phyloP scores from a whole-genome alignment of 2,888 invertebrate species.

The Eretmocerus hayati region DNA sequence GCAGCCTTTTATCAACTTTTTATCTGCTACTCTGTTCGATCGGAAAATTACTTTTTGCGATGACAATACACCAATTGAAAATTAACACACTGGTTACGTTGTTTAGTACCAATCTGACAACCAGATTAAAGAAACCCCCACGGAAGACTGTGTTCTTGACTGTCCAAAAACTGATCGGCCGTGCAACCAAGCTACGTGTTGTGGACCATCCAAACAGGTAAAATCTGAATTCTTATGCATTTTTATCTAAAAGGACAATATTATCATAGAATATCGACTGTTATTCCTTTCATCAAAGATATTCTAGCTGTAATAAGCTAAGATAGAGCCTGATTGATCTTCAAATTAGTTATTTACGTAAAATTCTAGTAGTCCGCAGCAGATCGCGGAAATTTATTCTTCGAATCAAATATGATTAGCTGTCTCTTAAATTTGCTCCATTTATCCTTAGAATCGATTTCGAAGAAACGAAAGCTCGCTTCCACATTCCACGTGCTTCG shows the following conservation, averaged over 20 bases:
- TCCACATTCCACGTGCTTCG: slow-evolving; percentile 32
- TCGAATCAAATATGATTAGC: not conserved
- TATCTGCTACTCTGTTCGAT: no score
- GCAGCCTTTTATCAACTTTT: no score
- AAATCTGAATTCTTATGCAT: slow-evolving; percentile 12
- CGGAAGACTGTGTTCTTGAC: slow-evolving; percentile 73
- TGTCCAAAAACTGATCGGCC: slow-evolving; percentile 78
- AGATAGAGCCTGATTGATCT: not conserved
- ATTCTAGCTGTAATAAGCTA: not conserved
- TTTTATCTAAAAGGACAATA: not conserved
- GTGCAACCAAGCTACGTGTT: slow-evolving; percentile 83
- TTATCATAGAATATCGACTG: not conserved
- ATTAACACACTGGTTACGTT: no score
- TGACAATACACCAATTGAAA: no score
- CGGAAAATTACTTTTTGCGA: no score
- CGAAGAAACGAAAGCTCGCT: slow-evolving; percentile 29
- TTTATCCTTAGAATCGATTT: slow-evolving; percentile 30
- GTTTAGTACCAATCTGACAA: slow-evolving; percentile 48
- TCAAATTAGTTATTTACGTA: not conserved
- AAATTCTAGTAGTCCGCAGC: no score
- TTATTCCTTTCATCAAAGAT: not conserved
- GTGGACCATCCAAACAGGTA: slow-evolving; percentile 75
- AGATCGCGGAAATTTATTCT: no score
- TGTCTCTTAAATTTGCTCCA: not conserved
- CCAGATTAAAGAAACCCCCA: slow-evolving; percentile 44